These are phyloP conservation scores for Yponomeuta cagnagella DNA, from an alignment of 2,888 invertebrate species.

Conservation along the genomic window DNA sequence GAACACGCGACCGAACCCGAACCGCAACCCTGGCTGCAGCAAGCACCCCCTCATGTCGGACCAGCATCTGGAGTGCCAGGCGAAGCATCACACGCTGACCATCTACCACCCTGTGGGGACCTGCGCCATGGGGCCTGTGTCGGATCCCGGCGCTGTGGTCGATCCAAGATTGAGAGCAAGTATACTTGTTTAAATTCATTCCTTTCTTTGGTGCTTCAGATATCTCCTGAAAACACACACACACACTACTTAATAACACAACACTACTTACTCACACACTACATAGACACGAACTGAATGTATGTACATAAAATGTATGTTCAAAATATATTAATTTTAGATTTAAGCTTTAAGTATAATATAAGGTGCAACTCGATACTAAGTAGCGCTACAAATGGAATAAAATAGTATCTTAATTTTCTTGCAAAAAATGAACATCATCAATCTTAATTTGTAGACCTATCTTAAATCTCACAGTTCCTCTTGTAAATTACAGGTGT, in stretches of 20 bases:
- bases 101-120: slow-evolving; percentile 90
- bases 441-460: too few species aligned
- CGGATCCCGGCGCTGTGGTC: slow-evolving; percentile 78
- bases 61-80: slow-evolving; percentile 86
- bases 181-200: slow-evolving; percentile 14
- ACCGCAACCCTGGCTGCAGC: slow-evolving; percentile 80
- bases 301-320: too few species aligned
- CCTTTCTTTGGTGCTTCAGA: too few species aligned
- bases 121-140: slow-evolving; percentile 84
- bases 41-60: slow-evolving; percentile 79
- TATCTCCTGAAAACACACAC: too few species aligned
- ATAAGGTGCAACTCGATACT: not conserved
- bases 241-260: too few species aligned
- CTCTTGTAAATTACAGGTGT: slow-evolving; percentile 56
- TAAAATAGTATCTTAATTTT: too few species aligned
- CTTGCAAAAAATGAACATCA: too few species aligned
- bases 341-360: too few species aligned
- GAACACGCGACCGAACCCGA: slow-evolving; percentile 79
- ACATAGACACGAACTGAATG: too few species aligned
- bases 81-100: slow-evolving; percentile 83
- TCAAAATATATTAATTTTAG: too few species aligned
- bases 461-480: not conserved
- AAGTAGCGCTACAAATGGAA: not conserved
- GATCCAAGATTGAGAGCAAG: slow-evolving; percentile 77
- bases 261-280: too few species aligned